phyloP scores from a whole-genome alignment of 1,140 invertebrate species.

The Sesamia nonagrioides region DNA sequence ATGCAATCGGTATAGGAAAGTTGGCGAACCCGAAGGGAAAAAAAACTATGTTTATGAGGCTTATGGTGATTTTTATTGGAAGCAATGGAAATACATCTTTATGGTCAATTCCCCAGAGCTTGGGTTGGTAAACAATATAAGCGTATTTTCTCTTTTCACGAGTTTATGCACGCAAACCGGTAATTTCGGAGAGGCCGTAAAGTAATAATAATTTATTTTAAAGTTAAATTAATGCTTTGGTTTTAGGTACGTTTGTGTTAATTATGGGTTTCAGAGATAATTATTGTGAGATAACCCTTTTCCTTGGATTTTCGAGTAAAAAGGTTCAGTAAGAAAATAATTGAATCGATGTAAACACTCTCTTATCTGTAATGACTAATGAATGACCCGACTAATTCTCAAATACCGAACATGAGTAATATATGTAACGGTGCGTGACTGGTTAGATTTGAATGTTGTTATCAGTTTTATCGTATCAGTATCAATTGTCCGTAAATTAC shows the following conservation, averaged over 20 bases:
- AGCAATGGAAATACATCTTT: slow-evolving; percentile 8
- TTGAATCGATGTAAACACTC: too few relatives aligned
- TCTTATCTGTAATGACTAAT: too few relatives aligned
- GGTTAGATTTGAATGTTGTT: too few relatives aligned
- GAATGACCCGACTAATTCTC: too few relatives aligned
- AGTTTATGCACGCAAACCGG: slow-evolving; percentile 33
- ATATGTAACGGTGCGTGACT: too few relatives aligned
- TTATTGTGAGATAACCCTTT: slow-evolving; percentile 15
- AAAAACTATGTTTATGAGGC: not conserved
- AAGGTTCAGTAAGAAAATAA: not conserved
- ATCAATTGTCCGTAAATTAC: too few relatives aligned
- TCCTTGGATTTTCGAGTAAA: not conserved
- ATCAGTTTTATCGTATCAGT: too few relatives aligned
- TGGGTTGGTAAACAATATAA: not conserved
- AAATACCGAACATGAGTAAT: too few relatives aligned
- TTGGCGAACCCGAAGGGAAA: not conserved
- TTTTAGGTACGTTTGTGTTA: not conserved
- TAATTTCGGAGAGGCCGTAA: slow-evolving; percentile 31
- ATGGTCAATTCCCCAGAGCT: slow-evolving; percentile 18
- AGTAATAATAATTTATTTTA: slow-evolving; percentile 36
- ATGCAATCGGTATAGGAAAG: not conserved
- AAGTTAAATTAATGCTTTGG: slow-evolving; percentile 8
- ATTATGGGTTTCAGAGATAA: slow-evolving; percentile 16
- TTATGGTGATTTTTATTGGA: not conserved
- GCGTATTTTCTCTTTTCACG: slow-evolving; percentile 23